Percentiles rank a stretch among this genome's conserved stretches.
phyloP scores from a whole-genome alignment of 2,888 invertebrate genomes.

The Scaeva pyrastri region DNA sequence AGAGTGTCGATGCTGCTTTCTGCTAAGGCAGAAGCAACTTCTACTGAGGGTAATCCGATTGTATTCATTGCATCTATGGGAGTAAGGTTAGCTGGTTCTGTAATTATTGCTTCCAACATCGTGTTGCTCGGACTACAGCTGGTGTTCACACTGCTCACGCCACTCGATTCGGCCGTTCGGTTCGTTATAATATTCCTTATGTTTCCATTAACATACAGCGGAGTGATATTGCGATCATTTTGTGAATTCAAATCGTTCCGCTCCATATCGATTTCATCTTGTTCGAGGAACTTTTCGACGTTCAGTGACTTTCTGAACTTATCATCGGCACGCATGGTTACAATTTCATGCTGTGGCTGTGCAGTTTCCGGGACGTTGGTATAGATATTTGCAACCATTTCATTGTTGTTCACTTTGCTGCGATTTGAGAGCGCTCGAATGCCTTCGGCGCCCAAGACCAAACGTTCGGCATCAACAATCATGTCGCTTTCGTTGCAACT shows the following conservation, averaged over 20 bases:
- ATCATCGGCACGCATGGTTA: constrained; percentile 79
- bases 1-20: constrained; percentile 58
- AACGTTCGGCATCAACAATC: constrained; percentile 80
- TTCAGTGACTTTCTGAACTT: constrained; percentile 80
- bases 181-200: constrained; percentile 67
- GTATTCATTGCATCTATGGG: constrained; percentile 81
- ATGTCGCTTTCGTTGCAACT: constrained; percentile 86
- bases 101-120: constrained; percentile 36
- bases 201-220: constrained; percentile 82
- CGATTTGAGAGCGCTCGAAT: constrained; percentile 77
- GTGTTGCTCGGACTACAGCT: constrained; percentile 52
- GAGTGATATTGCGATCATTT: constrained; percentile 80
- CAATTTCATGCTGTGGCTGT: constrained; percentile 86
- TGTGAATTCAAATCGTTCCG: constrained; percentile 80
- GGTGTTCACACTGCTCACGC: constrained; percentile 56
- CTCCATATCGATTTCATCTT: constrained; percentile 79
- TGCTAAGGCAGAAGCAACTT: constrained; percentile 31
- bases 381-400: constrained; percentile 86
- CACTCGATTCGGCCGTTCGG: constrained; percentile 43
- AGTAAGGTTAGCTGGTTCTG: constrained; percentile 64
- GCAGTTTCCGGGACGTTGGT: constrained; percentile 87
- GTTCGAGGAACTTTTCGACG: constrained; percentile 81
- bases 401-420: constrained; percentile 82
- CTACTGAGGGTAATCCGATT: constrained; percentile 79
- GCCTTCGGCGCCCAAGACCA: constrained; percentile 83